Base-by-base conservation (phyloP, 2,113 vertebrate species). In the Murina feae region DNA sequence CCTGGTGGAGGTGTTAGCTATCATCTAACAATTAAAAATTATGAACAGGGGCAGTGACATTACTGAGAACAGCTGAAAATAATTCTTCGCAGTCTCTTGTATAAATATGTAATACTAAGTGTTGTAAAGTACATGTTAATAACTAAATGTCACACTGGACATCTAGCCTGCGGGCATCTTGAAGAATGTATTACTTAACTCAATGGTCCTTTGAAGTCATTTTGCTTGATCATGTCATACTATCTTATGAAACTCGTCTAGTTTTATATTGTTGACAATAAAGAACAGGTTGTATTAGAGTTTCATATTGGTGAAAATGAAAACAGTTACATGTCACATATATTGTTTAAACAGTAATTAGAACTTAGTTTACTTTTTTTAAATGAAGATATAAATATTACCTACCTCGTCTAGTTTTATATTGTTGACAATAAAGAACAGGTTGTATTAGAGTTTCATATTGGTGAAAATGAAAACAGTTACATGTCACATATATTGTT, bases 41-140 rank as follows among this genome's bases (percentile, higher is more conserved):
- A 75, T 32, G 18, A 93, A 69, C 37, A 84, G 28, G 9, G 53
- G 23, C 82, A 94, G 35, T 58, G 51, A 81, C 10, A 80, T 37
- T 71, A 92, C 35, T 89, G 37, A 91, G 72, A 87, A 89, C 0
- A 94, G 75, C 75, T 39, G 44, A 69, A 65, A 60, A 68, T 96
- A 95, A 94, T 11, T 42, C 74, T 0, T 39, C 28, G 21, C 42
- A 84, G 51, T 49, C 69, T 94, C 65, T 86, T 84, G 37, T 37
- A 96, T 92, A 95, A 97, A 97, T 80, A 93, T 6, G 9, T 63
- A 96, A 97, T 96, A 86, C 93, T 74, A 42, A 91, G 66, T 90
- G 96, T 96, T 97, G 88, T 95, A 88, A 96, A 96, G 93, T 89
- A 82, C 87, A 87, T 69, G 81, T 79, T 96, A 97, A 95, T 91